Evolutionary conservation across 64 coral and sea anemone species (phyloP).

Genomic region (Astreopora myriophthalma): DNA sequence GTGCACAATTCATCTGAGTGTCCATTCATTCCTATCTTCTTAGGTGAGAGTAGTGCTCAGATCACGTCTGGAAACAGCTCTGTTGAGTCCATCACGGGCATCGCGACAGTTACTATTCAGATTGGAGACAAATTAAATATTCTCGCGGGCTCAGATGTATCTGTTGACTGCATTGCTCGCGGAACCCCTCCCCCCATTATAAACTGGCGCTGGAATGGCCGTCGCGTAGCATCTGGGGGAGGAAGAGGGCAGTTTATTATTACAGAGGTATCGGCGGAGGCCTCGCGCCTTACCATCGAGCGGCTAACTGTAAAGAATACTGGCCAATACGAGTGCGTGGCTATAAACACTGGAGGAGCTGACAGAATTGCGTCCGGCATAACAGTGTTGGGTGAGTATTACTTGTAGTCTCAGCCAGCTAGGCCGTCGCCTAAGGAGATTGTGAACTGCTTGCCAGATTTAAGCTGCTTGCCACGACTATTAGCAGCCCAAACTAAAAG

Average conservation of each 20-base stretch:
- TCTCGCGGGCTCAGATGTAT: constrained; percentile 65
- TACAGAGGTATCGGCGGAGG: neutral
- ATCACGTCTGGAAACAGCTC: constrained; percentile 48
- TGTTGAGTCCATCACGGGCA: constrained; percentile 35
- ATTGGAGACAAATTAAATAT: constrained; percentile 63
- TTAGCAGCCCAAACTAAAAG: neutral
- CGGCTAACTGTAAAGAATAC: constrained; percentile 38
- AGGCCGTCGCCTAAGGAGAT: neutral
- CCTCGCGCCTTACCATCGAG: constrained; percentile 25
- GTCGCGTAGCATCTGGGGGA: constrained; percentile 15
- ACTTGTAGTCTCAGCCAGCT: neutral
- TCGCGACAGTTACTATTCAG: constrained; percentile 3
- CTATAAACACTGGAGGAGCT: constrained; percentile 68
- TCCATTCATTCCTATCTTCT: neutral
- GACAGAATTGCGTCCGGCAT: constrained; percentile 40
- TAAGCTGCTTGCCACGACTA: neutral
- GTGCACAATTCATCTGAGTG: neutral
- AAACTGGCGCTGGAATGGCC: constrained; percentile 67
- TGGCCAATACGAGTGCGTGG: constrained; percentile 80
- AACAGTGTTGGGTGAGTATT: neutral
- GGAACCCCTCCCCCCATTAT: constrained; percentile 73
- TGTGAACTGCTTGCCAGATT: neutral
- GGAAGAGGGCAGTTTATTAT: constrained; percentile 35
- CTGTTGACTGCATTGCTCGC: constrained; percentile 48
- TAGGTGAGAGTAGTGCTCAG: constrained; percentile 73